Evolutionary conservation across 1,140 invertebrate genomes (phyloP), one percentile per base, ranked within the genome.

Genomic region (Drosophila elegans): DNA sequence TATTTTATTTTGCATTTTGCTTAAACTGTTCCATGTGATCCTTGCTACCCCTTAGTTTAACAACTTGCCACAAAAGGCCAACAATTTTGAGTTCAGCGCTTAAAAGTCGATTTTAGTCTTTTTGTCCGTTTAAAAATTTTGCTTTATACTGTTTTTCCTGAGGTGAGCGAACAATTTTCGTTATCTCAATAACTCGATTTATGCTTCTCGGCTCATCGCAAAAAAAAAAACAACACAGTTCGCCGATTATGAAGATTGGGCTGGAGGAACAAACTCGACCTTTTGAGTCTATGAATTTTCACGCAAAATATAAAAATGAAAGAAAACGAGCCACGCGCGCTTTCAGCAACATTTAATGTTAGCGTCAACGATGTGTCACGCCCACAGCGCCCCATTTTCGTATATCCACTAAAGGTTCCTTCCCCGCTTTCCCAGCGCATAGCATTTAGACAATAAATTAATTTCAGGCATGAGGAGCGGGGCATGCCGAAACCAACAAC

Each of bases 161-260:
- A 80, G 75, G 80, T 76, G 73, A 72, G 72, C 55, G 73, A 56
- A 41, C 76, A 62, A 48, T 64, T 64, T 72, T 56, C 48, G 74
- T 62, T 82, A 77, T 74, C 79, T 77, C 63, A 76, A 69, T 83
- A 88, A 88, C 86, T 88, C 79, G 79, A 86, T 86, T 86, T 83
- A 80, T 83, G 75, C 53, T 57, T 13, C 55, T 51, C 42, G 46
- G 55, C 72, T 52, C 49, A 32, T 42, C 38, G 74, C 54, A 61
- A 48, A 51, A 62, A 48, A 51, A 62, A 69, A 74, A 57, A 51
- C 56, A 55, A 41, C 41, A 42, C 46, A 46, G 46, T 62, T 66
- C 60, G 86, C 78, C 66, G 62, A 79, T 67, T 73, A 60, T 44
- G 44, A 60, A n/a, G 29, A 27, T 4, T n/a, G n/a, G 29, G 41